A percentile compares a stretch with the other conserved stretches of the same genome.
phyloP scores from a whole-genome alignment of 2,113 vertebrate species.

The Ursus arctos region DNA sequence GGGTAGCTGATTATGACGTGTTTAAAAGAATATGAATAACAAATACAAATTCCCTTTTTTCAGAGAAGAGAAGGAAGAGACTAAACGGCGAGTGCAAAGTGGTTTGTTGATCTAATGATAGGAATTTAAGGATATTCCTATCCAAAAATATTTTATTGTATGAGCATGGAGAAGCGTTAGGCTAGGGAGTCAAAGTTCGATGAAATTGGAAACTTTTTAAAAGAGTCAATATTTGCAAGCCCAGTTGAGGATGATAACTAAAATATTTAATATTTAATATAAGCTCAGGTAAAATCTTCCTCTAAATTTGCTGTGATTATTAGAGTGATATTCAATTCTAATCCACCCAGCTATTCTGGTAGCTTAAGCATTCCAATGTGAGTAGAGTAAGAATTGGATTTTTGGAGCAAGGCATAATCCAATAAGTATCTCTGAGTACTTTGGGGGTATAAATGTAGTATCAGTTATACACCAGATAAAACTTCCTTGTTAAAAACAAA shows the following conservation, averaged over 20 bases:
- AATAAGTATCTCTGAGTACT: background rate
- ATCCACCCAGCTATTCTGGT: background rate
- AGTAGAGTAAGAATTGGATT: background rate
- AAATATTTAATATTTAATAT: slow-evolving; percentile 30
- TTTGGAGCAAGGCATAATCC: background rate
- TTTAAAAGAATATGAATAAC: background rate
- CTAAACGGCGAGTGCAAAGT: background rate
- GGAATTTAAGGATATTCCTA: background rate
- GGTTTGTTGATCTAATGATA: background rate
- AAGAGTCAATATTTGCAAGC: background rate
- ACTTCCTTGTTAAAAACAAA: background rate
- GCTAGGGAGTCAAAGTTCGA: background rate
- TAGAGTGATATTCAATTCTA: background rate
- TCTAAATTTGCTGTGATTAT: background rate
- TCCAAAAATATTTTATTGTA: background rate
- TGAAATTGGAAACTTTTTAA: background rate
- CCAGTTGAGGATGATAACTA: background rate
- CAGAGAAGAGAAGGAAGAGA: background rate
- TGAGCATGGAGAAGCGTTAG: background rate
- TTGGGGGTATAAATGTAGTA: background rate
- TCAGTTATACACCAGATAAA: background rate
- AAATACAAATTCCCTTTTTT: background rate
- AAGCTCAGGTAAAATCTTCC: background rate
- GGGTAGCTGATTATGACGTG: background rate
- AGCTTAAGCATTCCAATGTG: background rate